Conservation (phyloP, 2,797 vertebrate species). For the Gymnocypris eckloni region DNA sequence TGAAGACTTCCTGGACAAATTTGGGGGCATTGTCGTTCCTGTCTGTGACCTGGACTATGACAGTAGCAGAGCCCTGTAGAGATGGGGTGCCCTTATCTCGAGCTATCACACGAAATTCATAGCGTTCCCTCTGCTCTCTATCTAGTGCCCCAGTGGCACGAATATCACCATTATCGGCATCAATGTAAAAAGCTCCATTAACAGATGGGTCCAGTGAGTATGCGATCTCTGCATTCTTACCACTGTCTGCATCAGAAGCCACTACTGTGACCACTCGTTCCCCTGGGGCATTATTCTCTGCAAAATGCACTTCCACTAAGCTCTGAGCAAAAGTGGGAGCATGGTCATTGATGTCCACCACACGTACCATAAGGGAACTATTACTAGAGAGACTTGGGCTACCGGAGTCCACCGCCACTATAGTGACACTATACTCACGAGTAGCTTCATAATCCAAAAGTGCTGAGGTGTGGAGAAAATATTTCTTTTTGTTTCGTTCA, state of each 20-base stretch:
- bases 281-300: slow-evolving; percentile 91
- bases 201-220: slow-evolving; percentile 87
- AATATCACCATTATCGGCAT: slow-evolving; percentile 92
- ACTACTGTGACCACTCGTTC: slow-evolving; percentile 90
- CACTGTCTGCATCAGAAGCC: slow-evolving; percentile 91
- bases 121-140: slow-evolving; percentile 87
- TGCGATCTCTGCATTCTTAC: slow-evolving; percentile 91
- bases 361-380: slow-evolving; percentile 90
- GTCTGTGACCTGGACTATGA: slow-evolving; percentile 90
- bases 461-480: slow-evolving; percentile 94
- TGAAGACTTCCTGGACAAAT: slow-evolving; percentile 96
- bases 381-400: slow-evolving; percentile 96
- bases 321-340: slow-evolving; percentile 89
- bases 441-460: slow-evolving; percentile 93
- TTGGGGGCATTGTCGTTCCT: slow-evolving; percentile 95
- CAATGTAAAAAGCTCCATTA: slow-evolving; percentile 87
- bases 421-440: slow-evolving; percentile 93
- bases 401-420: slow-evolving; percentile 94
- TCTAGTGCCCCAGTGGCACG: slow-evolving; percentile 86
- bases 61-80: slow-evolving; percentile 88
- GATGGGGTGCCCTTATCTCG: slow-evolving; percentile 89
- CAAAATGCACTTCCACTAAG: slow-evolving; percentile 91
- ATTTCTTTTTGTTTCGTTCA: slow-evolving; percentile 93
- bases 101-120: slow-evolving; percentile 90
- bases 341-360: slow-evolving; percentile 95